Base-by-base conservation (phyloP, 2,113 vertebrate species). In the Pangasianodon gigas region DNA sequence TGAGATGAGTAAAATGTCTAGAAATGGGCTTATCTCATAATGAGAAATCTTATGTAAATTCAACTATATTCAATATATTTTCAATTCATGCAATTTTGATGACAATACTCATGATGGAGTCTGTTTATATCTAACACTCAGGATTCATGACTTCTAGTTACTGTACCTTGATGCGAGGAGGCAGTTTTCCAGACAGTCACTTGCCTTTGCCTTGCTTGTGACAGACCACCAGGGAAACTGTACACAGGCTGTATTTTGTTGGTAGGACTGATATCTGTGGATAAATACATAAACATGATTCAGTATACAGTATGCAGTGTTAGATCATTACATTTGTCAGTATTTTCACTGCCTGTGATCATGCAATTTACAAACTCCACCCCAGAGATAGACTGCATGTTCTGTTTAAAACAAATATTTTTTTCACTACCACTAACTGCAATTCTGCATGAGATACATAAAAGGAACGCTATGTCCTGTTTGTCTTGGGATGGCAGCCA, bases 101-200 rank as follows among this genome's bases (percentile, higher is more conserved):
- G 19, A 46, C 1, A 21, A 77, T 46, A 46, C 7, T 46, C 7
- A 46, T 44, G 74, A 77, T 46, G 19, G n/a, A 54, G 6, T 46
- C 62, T 86, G 9, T 86, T 86, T 51, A 86, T 69, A n/a, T 52
- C 79, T 24, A 80, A 54, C 26, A 81, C 26, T 52, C 29, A 18
- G 41, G 51, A 54, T 4, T 56, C 26, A n/a, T 32, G 51, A 19
- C 13, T n/a, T 58, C 3, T 87, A 26, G 56, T 11, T 52, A 88
- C 9, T 48, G 84, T 91, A 93, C 93, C 93, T 91, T 88, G 88
- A 13, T 80, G 85, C 54, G 89, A 89, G 32, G 90, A 74, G 88
- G 93, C 89, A 87, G 91, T 89, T 89, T 94, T 87, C 89, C 91
- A 94, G 58, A 94, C 85, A 32, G 86, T 91, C 86, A 93, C 32